Conservation (phyloP, 2,797 vertebrate species). For the Poecilia wingei region DNA sequence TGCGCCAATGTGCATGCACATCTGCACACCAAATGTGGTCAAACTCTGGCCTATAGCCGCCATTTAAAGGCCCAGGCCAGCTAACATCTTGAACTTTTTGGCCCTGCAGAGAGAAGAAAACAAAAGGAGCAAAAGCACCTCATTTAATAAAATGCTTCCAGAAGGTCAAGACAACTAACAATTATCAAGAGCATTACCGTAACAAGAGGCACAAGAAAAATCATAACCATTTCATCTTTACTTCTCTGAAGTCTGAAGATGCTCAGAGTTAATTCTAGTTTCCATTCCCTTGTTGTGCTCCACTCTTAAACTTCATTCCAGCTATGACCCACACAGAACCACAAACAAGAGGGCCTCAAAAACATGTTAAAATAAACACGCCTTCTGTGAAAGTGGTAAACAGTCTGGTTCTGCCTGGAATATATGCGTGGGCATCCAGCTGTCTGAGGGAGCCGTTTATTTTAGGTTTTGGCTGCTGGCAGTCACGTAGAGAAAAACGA, state of each 20-base stretch:
- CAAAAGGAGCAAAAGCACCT: conserved; percentile 92
- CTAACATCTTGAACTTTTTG: conserved; percentile 93
- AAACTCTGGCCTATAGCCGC: conserved; percentile 93
- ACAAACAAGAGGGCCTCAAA: conserved; percentile 70
- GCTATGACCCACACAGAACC: conserved; percentile 76
- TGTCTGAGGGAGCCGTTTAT: conserved; percentile 74
- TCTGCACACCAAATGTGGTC: conserved; percentile 78
- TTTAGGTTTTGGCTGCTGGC: conserved; percentile 70
- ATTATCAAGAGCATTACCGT: conserved; percentile 39
- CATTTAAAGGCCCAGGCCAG: conserved; percentile 92
- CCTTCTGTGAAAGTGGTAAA: conserved; percentile 73
- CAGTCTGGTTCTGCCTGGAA: conserved; percentile 70
- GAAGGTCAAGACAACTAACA: conserved; percentile 40
- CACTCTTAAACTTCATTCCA: conserved; percentile 66
- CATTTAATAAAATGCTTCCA: conserved; percentile 87
- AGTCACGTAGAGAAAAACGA: conserved; percentile 67
- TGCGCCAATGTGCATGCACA: conserved; percentile 66
- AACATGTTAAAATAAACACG: conserved; percentile 78
- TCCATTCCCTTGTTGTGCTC: conserved; percentile 71
- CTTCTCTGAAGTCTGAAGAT: conserved; percentile 73
- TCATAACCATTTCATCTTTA: conserved; percentile 55
- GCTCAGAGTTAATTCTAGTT: conserved; percentile 73
- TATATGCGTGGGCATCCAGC: conserved; percentile 69
- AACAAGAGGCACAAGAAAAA: conserved; percentile 29
- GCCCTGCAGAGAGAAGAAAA: conserved; percentile 90